Percentiles rank a stretch among this genome's conserved stretches.
Evolutionary conservation across 2,888 invertebrate genomes (phyloP).

Genomic region (Ophion obscuratus): DNA sequence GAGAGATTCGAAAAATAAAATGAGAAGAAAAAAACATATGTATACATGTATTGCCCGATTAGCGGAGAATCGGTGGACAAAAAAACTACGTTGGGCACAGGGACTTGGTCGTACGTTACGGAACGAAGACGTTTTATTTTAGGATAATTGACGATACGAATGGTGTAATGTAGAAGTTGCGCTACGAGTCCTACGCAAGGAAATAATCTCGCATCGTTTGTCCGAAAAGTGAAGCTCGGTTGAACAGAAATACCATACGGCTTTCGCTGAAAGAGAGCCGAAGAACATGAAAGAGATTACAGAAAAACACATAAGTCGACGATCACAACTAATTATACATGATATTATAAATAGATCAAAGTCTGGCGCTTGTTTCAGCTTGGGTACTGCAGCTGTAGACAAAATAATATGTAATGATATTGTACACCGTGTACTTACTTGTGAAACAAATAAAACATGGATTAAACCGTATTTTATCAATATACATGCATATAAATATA

Average conservation of each 20-base stretch:
- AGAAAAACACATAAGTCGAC: slow-evolving; percentile 28
- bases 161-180: neutral
- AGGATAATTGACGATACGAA: slow-evolving; percentile 28
- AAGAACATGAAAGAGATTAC: slow-evolving; percentile 7
- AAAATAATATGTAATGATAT: slow-evolving; percentile 66
- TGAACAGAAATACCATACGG: neutral
- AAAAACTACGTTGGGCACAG: slow-evolving; percentile 35
- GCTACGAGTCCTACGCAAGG: slow-evolving; percentile 14
- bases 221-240: slow-evolving; percentile 4
- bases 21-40: slow-evolving; percentile 26
- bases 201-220: slow-evolving; percentile 6
- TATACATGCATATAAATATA: slow-evolving; percentile 67
- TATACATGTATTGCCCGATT: neutral
- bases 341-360: slow-evolving; percentile 17
- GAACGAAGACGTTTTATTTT: slow-evolving; percentile 52
- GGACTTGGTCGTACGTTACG: slow-evolving; percentile 41
- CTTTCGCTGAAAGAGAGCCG: slow-evolving; percentile 10
- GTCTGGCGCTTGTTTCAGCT: slow-evolving; percentile 59
- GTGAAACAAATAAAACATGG: slow-evolving; percentile 70
- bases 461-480: slow-evolving; percentile 81
- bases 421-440: slow-evolving; percentile 63
- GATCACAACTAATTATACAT: slow-evolving; percentile 28
- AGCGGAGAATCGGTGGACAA: slow-evolving; percentile 33
- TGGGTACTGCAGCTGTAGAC: slow-evolving; percentile 61
- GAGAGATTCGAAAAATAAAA: slow-evolving; percentile 39